Evolutionary conservation across 2,113 vertebrate species (phyloP).

Genomic region (Patagioenas fasciata): DNA sequence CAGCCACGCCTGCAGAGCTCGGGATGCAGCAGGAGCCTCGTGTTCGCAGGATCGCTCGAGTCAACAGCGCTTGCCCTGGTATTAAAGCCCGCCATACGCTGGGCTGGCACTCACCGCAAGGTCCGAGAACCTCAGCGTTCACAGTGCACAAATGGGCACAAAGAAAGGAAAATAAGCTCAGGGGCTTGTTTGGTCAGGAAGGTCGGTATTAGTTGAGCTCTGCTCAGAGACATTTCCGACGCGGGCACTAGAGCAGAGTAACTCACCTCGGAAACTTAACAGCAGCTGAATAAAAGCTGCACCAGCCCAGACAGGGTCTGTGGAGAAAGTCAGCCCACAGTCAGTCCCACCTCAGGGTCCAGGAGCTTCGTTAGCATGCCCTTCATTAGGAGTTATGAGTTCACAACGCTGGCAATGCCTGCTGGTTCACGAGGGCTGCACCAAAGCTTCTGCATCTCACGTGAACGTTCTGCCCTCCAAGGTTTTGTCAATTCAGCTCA

Average conservation of each 20-base stretch:
- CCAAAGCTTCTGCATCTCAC: accelerated
- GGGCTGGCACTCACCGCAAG: not conserved
- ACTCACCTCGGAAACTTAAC: not conserved
- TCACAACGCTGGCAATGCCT: not conserved
- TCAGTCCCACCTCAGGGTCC: accelerated
- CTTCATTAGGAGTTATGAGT: too few relatives aligned
- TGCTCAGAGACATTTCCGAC: not conserved
- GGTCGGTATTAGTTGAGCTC: not conserved
- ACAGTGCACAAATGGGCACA: accelerated
- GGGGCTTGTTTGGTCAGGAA: not conserved
- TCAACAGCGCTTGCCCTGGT: accelerated
- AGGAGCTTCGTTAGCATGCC: not conserved
- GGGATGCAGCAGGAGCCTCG: not conserved
- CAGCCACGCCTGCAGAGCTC: accelerated
- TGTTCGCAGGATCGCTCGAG: accelerated
- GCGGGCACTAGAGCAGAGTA: not conserved
- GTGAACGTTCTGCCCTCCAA: accelerated
- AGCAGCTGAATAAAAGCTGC: not conserved
- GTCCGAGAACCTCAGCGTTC: accelerated
- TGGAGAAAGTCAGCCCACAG: not conserved
- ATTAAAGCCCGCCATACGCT: accelerated
- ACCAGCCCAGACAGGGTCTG: not conserved
- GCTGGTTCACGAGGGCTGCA: not conserved
- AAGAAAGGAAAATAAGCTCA: not conserved
- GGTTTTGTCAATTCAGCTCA: not conserved